Conservation (phyloP, 2,113 vertebrate species). For the Diadophis punctatus region DNA sequence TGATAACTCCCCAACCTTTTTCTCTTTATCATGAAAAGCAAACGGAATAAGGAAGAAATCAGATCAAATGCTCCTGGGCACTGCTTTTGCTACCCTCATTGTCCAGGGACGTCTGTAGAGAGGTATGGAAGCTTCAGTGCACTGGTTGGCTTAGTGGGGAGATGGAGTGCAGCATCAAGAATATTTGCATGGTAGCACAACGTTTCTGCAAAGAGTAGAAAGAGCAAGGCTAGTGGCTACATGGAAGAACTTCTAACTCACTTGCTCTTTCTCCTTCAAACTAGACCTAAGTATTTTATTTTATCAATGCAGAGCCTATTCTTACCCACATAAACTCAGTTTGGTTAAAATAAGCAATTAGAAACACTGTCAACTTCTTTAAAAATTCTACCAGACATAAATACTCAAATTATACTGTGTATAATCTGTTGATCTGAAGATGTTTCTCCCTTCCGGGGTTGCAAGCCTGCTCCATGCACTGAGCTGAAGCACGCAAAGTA, state of each 20-base stretch:
- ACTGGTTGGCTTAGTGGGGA: not conserved
- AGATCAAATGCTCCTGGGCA: not conserved
- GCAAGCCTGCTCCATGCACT: not conserved
- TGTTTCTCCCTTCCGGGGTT: not conserved
- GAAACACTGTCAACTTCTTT: not conserved
- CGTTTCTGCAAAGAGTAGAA: not conserved
- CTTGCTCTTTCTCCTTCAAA: not conserved
- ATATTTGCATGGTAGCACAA: not conserved
- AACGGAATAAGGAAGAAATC: not conserved
- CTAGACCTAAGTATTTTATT: not conserved
- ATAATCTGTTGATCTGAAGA: not conserved
- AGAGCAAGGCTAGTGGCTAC: not conserved
- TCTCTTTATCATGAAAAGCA: not conserved
- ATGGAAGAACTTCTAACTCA: not conserved
- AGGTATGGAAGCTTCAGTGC: not conserved
- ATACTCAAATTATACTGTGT: not conserved
- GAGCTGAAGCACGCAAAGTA: not conserved
- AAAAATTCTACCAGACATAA: not conserved
- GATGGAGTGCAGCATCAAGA: not conserved
- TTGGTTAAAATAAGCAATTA: not conserved
- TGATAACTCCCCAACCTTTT: not conserved
- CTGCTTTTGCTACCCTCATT: not conserved
- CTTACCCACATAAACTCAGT: not conserved
- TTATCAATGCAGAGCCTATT: not conserved
- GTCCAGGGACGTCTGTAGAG: not conserved